These are phyloP conservation scores for Alitta virens DNA, from an alignment of 2,888 invertebrate genomes.

Conservation along the genomic window DNA sequence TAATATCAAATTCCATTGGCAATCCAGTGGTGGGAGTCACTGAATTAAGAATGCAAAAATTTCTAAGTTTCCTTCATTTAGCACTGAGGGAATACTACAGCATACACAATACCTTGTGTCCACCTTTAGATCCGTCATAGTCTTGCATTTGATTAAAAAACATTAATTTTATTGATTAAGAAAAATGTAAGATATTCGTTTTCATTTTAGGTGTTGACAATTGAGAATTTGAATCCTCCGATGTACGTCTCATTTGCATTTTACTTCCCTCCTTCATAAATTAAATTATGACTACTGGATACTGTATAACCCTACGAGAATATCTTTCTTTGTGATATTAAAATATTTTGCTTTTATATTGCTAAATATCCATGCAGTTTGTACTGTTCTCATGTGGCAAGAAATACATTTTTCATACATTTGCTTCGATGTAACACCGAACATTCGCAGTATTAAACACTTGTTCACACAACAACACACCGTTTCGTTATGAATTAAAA, in stretches of 20 bases:
- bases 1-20: background rate
- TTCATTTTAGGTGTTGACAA: conserved; percentile 6
- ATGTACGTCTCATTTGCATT: conserved; percentile 18
- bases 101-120: background rate
- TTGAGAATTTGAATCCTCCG: conserved; percentile 3
- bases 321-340: too few relatives aligned
- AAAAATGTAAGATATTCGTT: background rate
- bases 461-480: too few relatives aligned
- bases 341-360: too few relatives aligned
- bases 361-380: too few relatives aligned
- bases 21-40: background rate
- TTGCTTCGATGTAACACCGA: too few relatives aligned
- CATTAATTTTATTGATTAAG: background rate
- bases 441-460: too few relatives aligned
- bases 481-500: too few relatives aligned
- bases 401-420: too few relatives aligned
- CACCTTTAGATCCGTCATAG: background rate
- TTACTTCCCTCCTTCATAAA: conserved; percentile 17
- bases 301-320: too few relatives aligned
- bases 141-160: background rate
- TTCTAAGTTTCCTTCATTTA: background rate
- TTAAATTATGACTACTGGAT: too few relatives aligned
- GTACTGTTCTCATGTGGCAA: too few relatives aligned
- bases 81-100: background rate
- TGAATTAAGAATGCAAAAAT: background rate